A percentile compares a stretch with the other conserved stretches of the same genome.
These are phyloP conservation scores for Sapajus apella DNA, from an alignment of 2,113 vertebrate species.

Conservation along the genomic window DNA sequence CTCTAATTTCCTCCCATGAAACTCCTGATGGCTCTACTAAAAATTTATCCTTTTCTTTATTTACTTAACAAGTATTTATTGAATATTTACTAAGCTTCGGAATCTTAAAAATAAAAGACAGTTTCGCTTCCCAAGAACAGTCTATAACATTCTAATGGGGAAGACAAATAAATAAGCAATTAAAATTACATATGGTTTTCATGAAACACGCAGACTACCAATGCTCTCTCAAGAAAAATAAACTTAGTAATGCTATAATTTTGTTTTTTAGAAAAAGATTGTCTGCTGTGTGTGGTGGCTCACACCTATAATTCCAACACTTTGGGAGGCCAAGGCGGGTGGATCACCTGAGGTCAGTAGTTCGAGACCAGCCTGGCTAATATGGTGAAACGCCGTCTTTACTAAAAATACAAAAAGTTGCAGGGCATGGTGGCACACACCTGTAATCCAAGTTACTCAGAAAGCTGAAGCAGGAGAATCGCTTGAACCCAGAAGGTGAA, in stretches of 20 bases:
- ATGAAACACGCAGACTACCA: conserved; percentile 1
- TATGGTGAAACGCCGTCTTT: too few species aligned
- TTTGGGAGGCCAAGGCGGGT: too few species aligned
- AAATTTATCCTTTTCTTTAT: neutral
- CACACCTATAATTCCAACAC: too few species aligned
- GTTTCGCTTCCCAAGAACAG: neutral
- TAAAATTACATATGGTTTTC: neutral
- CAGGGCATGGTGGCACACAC: too few species aligned
- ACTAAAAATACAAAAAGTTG: too few species aligned
- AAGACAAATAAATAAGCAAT: conserved; percentile 43
- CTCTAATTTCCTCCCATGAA: neutral
- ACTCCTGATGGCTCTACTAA: neutral
- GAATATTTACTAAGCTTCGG: neutral
- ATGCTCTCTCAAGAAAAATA: neutral
- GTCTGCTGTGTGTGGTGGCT: too few species aligned
- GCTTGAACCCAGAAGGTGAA: too few species aligned
- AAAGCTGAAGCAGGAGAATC: too few species aligned
- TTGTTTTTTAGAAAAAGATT: neutral
- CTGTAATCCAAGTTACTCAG: too few species aligned
- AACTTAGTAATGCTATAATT: neutral
- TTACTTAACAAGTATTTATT: neutral
- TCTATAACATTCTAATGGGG: neutral
- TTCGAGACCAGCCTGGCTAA: too few species aligned
- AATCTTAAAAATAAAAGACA: conserved; percentile 6
- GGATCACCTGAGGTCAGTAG: too few species aligned